Evolutionary conservation across 2,797 vertebrate species (phyloP).

Genomic region (Poeciliopsis paucimaculata): DNA sequence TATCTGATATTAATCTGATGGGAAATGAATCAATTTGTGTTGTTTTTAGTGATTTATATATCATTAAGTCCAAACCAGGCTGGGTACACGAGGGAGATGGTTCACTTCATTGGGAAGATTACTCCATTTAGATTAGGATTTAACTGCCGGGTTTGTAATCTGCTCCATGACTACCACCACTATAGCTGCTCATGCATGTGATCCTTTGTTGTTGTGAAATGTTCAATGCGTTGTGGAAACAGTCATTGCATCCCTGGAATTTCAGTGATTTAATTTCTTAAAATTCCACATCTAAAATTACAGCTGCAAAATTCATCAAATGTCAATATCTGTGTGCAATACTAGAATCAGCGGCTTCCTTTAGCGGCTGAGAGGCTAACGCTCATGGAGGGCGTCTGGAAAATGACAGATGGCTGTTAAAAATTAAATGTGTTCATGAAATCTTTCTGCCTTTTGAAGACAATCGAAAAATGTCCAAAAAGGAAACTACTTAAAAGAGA

Average conservation of each 20-base stretch:
- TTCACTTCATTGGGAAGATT: not conserved
- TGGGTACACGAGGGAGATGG: not conserved
- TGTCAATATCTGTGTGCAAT: not conserved
- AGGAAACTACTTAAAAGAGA: not conserved
- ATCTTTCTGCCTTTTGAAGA: not conserved
- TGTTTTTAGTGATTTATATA: not conserved
- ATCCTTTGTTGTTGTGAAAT: not conserved
- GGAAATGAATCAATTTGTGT: not conserved
- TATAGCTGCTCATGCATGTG: not conserved
- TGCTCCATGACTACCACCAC: not conserved
- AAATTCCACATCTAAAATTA: not conserved
- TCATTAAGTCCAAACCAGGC: not conserved
- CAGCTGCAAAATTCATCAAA: not conserved
- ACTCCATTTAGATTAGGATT: slow-evolving; percentile 1
- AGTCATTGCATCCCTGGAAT: not conserved
- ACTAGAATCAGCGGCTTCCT: not conserved
- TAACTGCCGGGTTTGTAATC: not conserved
- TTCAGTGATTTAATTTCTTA: not conserved
- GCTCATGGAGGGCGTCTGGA: not conserved
- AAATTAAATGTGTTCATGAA: not conserved
- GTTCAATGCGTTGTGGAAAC: not conserved
- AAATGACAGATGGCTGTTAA: not conserved
- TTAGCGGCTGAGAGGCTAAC: not conserved
- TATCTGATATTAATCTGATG: not conserved
- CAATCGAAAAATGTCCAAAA: not conserved